Percentiles rank a stretch among this genome's conserved stretches.
phyloP scores from a whole-genome alignment of 2,888 invertebrate species.

The Galerucella pusilla region DNA sequence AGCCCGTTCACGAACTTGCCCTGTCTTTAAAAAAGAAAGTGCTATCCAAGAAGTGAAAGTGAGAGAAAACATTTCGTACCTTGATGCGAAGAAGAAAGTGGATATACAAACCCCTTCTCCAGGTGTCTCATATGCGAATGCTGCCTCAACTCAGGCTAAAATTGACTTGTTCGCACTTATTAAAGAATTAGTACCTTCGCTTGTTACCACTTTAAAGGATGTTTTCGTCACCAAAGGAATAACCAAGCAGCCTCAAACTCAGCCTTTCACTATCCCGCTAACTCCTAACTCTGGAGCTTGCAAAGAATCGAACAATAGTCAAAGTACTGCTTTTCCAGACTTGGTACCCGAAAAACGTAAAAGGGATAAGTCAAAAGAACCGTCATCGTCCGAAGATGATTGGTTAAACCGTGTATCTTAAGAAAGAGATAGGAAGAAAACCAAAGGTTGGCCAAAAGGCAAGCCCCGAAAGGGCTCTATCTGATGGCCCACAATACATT shows the following conservation, averaged over 20 bases:
- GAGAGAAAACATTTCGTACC: slow-evolving; percentile 10
- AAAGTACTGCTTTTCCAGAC: background rate
- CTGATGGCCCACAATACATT: background rate
- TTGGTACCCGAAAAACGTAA: background rate
- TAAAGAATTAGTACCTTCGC: no score
- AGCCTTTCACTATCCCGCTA: background rate
- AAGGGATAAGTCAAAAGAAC: background rate
- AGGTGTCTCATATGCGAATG: no score
- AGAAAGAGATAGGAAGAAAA: background rate
- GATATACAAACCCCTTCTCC: slow-evolving; percentile 9
- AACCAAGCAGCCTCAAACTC: slow-evolving; percentile 5
- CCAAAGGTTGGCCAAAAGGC: slow-evolving; percentile 8
- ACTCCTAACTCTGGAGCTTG: background rate
- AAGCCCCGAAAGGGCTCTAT: no score
- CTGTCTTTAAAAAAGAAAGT: slow-evolving; percentile 3
- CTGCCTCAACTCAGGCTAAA: no score
- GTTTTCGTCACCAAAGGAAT: background rate
- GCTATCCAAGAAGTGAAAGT: slow-evolving; percentile 2
- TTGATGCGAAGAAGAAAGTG: slow-evolving; percentile 6
- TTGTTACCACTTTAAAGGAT: no score
- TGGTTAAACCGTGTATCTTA: slow-evolving; percentile 1
- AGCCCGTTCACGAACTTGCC: background rate
- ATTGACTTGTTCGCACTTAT: no score
- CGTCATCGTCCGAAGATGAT: background rate
- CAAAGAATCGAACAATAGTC: slow-evolving; percentile 1